These are phyloP conservation scores for Suncus etruscus DNA, from an alignment of 2,113 vertebrate species.

Conservation along the genomic window DNA sequence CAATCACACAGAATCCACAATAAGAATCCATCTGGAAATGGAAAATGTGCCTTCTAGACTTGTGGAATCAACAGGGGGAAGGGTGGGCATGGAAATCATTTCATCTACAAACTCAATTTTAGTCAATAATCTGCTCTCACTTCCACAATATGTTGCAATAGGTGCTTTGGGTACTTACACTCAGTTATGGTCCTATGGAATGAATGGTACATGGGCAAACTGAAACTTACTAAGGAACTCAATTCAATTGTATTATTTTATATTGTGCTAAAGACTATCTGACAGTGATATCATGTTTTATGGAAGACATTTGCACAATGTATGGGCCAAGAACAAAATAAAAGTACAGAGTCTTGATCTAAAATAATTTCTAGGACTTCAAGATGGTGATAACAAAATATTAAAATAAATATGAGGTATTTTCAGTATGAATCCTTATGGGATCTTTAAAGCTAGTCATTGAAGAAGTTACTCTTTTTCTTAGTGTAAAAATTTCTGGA, in stretches of 20 bases:
- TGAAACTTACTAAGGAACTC: background rate
- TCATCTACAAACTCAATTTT: background rate
- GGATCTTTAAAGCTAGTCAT: background rate
- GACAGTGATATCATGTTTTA: background rate
- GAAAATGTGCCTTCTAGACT: conserved; percentile 1
- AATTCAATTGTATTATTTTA: too few relatives aligned
- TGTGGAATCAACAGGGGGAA: background rate
- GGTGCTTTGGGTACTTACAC: background rate
- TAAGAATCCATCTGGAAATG: conserved; percentile 34
- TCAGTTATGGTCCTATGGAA: background rate
- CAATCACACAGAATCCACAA: background rate
- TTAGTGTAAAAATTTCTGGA: background rate
- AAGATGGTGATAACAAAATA: background rate
- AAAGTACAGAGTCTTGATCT: background rate
- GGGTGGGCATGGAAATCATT: background rate
- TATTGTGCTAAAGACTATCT: background rate
- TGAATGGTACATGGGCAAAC: background rate
- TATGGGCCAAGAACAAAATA: background rate
- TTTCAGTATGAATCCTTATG: background rate
- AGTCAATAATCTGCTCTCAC: background rate
- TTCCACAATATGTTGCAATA: background rate
- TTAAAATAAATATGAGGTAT: background rate
- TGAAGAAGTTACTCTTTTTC: background rate
- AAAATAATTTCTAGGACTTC: background rate
- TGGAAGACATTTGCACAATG: background rate